A percentile compares a stretch with the other conserved stretches of the same genome.
These are phyloP conservation scores for Troglohyphantes excavatus DNA, from an alignment of 2,888 invertebrate genomes.

Conservation along the genomic window DNA sequence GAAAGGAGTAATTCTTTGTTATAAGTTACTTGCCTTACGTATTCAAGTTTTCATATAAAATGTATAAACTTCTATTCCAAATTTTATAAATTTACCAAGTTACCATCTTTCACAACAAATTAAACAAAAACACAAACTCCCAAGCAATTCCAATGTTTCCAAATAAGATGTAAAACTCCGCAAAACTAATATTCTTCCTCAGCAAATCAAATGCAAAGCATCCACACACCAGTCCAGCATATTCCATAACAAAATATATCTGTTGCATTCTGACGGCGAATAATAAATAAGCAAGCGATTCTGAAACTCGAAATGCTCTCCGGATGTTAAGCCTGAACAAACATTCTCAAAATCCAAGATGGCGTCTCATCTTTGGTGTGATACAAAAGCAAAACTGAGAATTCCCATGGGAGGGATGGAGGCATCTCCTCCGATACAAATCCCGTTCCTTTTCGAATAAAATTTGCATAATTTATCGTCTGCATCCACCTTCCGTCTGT, in stretches of 20 bases:
- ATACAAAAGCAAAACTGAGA: constrained; percentile 33
- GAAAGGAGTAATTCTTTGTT: too few species aligned
- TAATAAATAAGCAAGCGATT: constrained; percentile 9
- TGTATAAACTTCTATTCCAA: too few species aligned
- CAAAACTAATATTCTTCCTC: constrained; percentile 39
- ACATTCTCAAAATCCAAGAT: constrained; percentile 28
- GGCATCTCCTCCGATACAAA: constrained; percentile 56
- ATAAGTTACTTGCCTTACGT: too few species aligned
- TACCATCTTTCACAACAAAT: too few species aligned
- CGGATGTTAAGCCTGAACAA: not conserved
- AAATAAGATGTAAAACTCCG: not conserved
- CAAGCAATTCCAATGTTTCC: not conserved
- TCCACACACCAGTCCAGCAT: not conserved
- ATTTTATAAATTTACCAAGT: too few species aligned
- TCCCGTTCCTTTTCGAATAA: constrained; percentile 62
- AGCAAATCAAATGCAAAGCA: constrained; percentile 33
- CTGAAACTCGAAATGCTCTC: not conserved
- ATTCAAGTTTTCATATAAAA: too few species aligned
- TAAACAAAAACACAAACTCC: not conserved
- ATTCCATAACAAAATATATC: constrained; percentile 42
- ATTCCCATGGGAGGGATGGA: constrained; percentile 25
- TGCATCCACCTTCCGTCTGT: constrained; percentile 34
- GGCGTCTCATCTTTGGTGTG: constrained; percentile 64
- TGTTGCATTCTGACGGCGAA: constrained; percentile 42
- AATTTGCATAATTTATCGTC: constrained; percentile 74